Conservation (phyloP, 1,140 invertebrate genomes). For the Pemphigus obesinymphae region DNA sequence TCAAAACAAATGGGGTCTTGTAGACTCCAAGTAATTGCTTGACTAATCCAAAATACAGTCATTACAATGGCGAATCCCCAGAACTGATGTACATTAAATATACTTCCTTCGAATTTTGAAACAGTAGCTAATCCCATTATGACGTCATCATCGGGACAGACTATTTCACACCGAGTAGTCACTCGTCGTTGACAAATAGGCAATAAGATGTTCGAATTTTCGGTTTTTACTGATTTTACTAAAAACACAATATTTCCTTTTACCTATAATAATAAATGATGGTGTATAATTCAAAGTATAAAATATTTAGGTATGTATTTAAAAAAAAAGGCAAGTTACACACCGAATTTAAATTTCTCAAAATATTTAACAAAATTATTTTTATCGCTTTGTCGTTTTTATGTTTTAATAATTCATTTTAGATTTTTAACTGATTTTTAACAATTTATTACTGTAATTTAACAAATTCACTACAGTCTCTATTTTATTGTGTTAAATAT, state of each 20-base stretch:
- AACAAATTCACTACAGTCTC: no score
- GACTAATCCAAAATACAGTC: neutral
- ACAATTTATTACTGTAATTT: no score
- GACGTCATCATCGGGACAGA: neutral
- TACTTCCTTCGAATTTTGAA: neutral
- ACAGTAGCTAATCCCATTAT: neutral
- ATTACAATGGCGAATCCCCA: neutral
- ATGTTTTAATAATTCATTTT: no score
- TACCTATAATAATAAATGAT: neutral
- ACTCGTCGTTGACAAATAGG: neutral
- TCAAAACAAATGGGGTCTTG: conserved; percentile 18
- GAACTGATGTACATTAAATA: neutral
- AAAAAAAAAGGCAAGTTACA: no score
- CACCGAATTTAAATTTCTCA: no score
- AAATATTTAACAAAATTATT: no score
- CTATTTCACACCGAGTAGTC: neutral
- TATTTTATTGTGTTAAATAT: no score
- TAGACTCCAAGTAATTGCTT: neutral
- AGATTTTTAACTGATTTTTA: no score
- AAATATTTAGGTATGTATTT: no score
- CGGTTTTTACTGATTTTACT: neutral
- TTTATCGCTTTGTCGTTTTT: no score
- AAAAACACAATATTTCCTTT: neutral
- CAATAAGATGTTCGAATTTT: neutral
- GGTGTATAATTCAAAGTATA: no score